Conservation (phyloP, 2,888 invertebrate species). For the Congeria kusceri region DNA sequence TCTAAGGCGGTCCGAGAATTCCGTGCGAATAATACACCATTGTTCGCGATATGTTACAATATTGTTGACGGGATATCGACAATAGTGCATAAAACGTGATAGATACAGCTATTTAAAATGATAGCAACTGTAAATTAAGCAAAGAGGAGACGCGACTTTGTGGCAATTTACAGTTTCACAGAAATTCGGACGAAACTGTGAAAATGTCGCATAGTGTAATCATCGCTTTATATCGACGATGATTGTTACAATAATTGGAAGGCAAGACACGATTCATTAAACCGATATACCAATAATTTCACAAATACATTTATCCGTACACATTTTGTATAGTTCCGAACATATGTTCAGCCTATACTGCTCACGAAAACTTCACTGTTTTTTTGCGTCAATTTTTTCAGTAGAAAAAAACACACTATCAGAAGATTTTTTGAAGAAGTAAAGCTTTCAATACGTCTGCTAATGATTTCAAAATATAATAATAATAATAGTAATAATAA, state of each 20-base stretch:
- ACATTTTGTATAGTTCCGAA: too few relatives aligned
- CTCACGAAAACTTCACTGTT: too few relatives aligned
- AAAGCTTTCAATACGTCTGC: too few relatives aligned
- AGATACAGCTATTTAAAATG: conserved; percentile 22
- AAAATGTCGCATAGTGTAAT: conserved; percentile 16
- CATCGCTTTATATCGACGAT: not conserved
- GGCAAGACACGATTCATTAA: not conserved
- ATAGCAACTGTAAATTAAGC: conserved; percentile 37
- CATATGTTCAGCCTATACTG: too few relatives aligned
- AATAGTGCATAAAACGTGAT: conserved; percentile 4
- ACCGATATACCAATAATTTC: conserved; percentile 8
- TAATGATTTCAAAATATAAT: too few relatives aligned
- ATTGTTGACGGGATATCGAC: not conserved
- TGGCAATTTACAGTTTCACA: conserved; percentile 30
- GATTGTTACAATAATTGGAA: not conserved
- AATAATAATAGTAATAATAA: too few relatives aligned
- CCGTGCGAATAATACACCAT: conserved; percentile 27
- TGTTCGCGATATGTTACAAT: conserved; percentile 9
- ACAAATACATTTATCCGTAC: not conserved
- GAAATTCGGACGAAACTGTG: conserved; percentile 24
- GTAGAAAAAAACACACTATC: too few relatives aligned
- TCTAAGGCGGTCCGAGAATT: conserved; percentile 12
- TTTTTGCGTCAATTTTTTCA: too few relatives aligned
- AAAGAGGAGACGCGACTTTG: conserved; percentile 28
- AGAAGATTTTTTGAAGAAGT: too few relatives aligned